Evolutionary conservation across 2,113 vertebrate species (phyloP).

Genomic region (Ochotona curzoniae): DNA sequence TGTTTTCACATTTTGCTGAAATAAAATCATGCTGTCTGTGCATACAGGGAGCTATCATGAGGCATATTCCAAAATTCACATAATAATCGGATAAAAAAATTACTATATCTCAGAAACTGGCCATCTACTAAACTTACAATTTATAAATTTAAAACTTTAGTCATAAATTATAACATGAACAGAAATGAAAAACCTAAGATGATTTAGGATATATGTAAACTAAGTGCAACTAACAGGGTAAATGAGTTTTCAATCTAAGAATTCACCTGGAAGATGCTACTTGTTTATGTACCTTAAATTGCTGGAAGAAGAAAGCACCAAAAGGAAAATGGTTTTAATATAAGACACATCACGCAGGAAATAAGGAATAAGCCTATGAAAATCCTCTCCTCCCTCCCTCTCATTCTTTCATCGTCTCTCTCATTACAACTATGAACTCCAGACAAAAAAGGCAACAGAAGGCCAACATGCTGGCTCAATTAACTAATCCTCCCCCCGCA

Average conservation of each 20-base stretch:
- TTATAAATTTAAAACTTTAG: neutral
- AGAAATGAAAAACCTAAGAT: neutral
- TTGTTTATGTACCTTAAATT: neutral
- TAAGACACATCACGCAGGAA: neutral
- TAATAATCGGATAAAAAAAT: neutral
- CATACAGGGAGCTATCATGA: neutral
- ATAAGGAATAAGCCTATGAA: neutral
- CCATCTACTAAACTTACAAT: neutral
- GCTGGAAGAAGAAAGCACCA: neutral
- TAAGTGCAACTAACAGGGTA: neutral
- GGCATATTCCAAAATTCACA: neutral
- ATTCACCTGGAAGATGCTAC: neutral
- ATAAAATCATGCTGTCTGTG: neutral
- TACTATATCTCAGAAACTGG: neutral
- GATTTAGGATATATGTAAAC: neutral
- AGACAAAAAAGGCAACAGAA: neutral
- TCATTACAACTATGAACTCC: neutral
- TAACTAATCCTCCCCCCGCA: too few species aligned
- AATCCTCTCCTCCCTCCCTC: too few species aligned
- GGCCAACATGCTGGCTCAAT: too few species aligned
- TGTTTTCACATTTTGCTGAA: neutral
- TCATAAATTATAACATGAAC: neutral
- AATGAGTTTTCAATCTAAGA: neutral
- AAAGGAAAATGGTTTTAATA: neutral
- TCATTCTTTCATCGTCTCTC: neutral